Evolutionary conservation across 2,888 invertebrate species (phyloP), one percentile per base, ranked within the genome.

Genomic region (Graphium colonna): DNA sequence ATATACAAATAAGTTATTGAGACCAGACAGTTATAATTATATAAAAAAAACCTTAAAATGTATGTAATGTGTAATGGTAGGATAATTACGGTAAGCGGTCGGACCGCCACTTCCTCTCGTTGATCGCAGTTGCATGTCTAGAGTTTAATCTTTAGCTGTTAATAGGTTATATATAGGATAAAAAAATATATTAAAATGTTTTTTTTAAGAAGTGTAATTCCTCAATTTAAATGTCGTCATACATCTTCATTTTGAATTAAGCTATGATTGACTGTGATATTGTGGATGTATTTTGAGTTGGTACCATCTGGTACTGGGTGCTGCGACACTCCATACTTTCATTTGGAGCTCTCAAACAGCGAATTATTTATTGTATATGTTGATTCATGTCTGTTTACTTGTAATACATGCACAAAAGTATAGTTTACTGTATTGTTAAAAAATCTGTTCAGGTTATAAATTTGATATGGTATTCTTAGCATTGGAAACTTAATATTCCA

Each of bases 351-450:
- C 33, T 16, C 40, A 8, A 31, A 3, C 48, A 15, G n/a, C 43
- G 12, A 13, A 17, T 44, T 45, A 48, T 51, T 56, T 60, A 58
- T 58, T 61, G 60, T 61, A 57, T 60, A 59, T 59, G 58, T 62
- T 60, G 59, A 55, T 58, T 47, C 60, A 60, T 60, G 58, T 62
- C 59, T 59, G 54, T 59, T 46, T 58, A 53, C 42, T 16, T 31
- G 18, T 28, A 12, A 41, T 18, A 18, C 33, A 41, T 33, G 16
- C 15, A 40, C 39, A 48, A 40, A 28, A 26, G 40, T 16, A 33
- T 26, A 42, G 33, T 17, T 17, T 42, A 36, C 45, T 36, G 26
- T 46, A 44, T 44, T 31, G 45, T 46, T 46, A 18, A 36, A n/a
- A 46, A 36, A 18, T 36, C 36, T 46, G 2, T 46, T 18, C 12